Evolutionary conservation across 2,888 invertebrate species (phyloP), one percentile per base, ranked within the genome.

Genomic region (Parochlus steinenii): DNA sequence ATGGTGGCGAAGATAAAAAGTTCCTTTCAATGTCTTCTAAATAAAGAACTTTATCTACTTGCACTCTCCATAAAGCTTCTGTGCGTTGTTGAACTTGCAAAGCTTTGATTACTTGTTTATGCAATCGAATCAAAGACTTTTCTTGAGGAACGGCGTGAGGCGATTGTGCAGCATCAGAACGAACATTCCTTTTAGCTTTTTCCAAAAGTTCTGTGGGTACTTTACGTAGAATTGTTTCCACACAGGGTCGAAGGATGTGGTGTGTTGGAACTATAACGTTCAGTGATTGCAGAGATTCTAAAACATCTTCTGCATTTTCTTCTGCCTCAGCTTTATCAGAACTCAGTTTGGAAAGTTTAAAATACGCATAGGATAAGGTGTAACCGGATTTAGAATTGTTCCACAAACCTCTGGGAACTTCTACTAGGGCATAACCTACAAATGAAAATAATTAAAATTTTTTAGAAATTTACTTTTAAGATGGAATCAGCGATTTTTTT

Each of bases 301-400:
- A 64, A 42, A 93, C 77, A 62, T 95, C 93, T 56, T 95, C 92
- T 2, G 98, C 75, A 42, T 79, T 80, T 60, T 97, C 97, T 56
- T 98, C 95, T 4, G 95, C 92, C 59, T 98, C 97, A 48, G 86
- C 85, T 55, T 89, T 90, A 50, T 97, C 97, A 3, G 83, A 77
- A 54, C 85, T 89, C 22, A 95, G 61, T 55, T 95, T 95, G 5
- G 95, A 86, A 39, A 86, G 77, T 61, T 87, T 87, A 55, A 95
- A 97, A 53, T 93, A 92, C 24, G 82, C 77, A 47, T 83, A 77
- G 38, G 79, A 77, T 38, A 93, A 62, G 31, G 79, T 77, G 48
- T 86, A 81, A 29, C 81, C 82, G 40, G 78, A 76, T 53, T 82
- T 82, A 3, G 89, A 80, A 46, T 78, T 76, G 50, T 87, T 79